A percentile compares a stretch with the other conserved stretches of the same genome.
Conservation (phyloP, 2,797 vertebrate genomes). For the Thaleichthys pacificus region DNA sequence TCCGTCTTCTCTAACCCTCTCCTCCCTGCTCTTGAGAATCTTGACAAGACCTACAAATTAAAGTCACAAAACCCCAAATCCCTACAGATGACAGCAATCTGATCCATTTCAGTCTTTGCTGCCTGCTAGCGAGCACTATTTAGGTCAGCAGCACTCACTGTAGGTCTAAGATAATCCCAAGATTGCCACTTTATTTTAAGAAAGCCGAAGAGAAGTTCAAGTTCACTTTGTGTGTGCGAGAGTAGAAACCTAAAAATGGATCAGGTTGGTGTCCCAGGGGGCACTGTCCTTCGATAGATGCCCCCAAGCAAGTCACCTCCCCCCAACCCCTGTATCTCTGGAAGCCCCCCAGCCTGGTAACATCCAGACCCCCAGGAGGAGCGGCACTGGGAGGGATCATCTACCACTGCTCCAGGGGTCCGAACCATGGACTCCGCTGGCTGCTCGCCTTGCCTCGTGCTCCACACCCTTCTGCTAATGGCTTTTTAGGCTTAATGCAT, state of each 20-base stretch:
- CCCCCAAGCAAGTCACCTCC: constrained; percentile 36
- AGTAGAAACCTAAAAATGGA: constrained; percentile 75
- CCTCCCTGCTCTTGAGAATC: neutral
- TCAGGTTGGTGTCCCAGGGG: constrained; percentile 58
- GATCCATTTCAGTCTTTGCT: constrained; percentile 48
- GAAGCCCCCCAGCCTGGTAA: constrained; percentile 22
- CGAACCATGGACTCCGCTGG: constrained; percentile 54
- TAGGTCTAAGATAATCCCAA: constrained; percentile 75
- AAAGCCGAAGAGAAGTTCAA: constrained; percentile 72
- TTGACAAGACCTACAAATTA: constrained; percentile 24
- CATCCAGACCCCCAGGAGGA: constrained; percentile 62
- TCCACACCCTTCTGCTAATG: constrained; percentile 64
- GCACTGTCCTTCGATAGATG: constrained; percentile 43
- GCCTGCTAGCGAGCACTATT: constrained; percentile 61
- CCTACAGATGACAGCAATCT: constrained; percentile 46
- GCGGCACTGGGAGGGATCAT: constrained; percentile 73
- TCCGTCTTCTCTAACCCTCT: constrained; percentile 1
- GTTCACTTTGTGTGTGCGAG: constrained; percentile 68
- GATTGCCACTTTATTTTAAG: constrained; percentile 80
- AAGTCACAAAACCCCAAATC: constrained; percentile 28
- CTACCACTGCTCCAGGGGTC: constrained; percentile 39
- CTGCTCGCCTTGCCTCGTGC: constrained; percentile 48
- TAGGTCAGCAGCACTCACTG: constrained; percentile 69
- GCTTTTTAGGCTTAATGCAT: constrained; percentile 73
- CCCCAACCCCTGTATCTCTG: constrained; percentile 53